phyloP scores from a whole-genome alignment of 2,113 vertebrate species.

The Verasper variegatus region DNA sequence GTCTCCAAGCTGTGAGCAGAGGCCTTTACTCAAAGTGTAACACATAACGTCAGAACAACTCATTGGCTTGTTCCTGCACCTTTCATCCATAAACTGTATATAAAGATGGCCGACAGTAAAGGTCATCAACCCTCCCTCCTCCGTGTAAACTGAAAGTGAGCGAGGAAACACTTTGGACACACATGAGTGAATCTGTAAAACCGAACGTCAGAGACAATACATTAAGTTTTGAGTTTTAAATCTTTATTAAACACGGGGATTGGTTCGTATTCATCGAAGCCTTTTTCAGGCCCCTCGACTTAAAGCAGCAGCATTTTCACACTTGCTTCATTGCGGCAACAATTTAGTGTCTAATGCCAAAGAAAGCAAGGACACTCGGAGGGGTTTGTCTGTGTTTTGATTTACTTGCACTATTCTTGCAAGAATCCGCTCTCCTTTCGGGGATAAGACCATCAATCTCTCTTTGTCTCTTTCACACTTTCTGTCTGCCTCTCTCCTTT shows the following conservation, averaged over 20 bases:
- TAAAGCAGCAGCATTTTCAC: background rate
- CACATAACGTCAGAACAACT: too few species aligned
- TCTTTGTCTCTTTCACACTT: slow-evolving; percentile 42
- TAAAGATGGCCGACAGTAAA: too few species aligned
- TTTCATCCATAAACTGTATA: too few species aligned
- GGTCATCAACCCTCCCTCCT: background rate
- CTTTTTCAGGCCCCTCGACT: background rate
- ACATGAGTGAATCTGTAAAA: too few species aligned
- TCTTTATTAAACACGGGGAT: background rate
- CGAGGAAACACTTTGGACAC: background rate
- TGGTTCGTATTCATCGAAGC: background rate
- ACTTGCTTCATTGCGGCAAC: background rate
- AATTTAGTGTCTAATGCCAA: slow-evolving; percentile 8
- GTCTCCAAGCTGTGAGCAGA: too few species aligned
- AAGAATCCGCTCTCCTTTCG: slow-evolving; percentile 30
- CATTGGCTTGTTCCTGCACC: too few species aligned
- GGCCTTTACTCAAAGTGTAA: too few species aligned
- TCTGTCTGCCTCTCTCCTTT: slow-evolving; percentile 11
- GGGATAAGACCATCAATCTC: slow-evolving; percentile 60
- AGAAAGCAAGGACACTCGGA: slow-evolving; percentile 24
- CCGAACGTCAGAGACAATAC: too few species aligned
- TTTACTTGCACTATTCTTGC: slow-evolving; percentile 45
- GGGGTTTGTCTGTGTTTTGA: slow-evolving; percentile 32
- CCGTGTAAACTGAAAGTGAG: background rate
- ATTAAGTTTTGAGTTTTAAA: too few species aligned